A percentile compares a stretch with the other conserved stretches of the same genome.
Conservation (phyloP, 2,888 invertebrate species). For the Choreutis nemorana region DNA sequence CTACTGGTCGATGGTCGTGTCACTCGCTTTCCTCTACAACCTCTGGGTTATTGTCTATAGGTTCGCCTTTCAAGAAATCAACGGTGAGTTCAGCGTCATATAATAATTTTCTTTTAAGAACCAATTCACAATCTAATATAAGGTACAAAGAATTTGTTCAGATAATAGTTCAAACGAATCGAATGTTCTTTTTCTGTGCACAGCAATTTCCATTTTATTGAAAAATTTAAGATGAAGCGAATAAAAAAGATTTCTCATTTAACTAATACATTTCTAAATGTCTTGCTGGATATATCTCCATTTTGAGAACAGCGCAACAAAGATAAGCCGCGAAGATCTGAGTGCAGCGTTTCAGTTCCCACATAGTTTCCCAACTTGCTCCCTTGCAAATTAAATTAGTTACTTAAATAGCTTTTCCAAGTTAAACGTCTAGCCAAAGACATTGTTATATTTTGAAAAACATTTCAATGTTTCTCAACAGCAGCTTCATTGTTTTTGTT, state of each 20-base stretch:
- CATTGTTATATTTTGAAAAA: slow-evolving; percentile 33
- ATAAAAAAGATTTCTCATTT: too few relatives aligned
- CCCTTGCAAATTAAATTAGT: slow-evolving; percentile 41
- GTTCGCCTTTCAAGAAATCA: slow-evolving; percentile 98
- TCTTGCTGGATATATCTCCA: too few relatives aligned
- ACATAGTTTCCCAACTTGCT: slow-evolving; percentile 41
- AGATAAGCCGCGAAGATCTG: slow-evolving; percentile 33
- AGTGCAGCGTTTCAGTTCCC: slow-evolving; percentile 28
- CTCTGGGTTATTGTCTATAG: slow-evolving; percentile 99
- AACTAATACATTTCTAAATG: too few relatives aligned
- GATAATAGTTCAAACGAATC: too few relatives aligned
- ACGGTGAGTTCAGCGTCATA: slow-evolving; percentile 75
- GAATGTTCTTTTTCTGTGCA: too few relatives aligned
- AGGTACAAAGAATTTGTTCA: too few relatives aligned
- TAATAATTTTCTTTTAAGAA: too few relatives aligned
- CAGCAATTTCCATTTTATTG: too few relatives aligned
- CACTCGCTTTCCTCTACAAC: slow-evolving; percentile 95
- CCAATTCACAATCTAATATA: too few relatives aligned
- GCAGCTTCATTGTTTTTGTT: too few relatives aligned
- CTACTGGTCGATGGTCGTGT: slow-evolving; percentile 97
- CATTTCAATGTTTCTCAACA: slow-evolving; percentile 21
- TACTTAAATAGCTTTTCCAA: slow-evolving; percentile 42
- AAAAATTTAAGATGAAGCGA: too few relatives aligned
- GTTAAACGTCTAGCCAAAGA: slow-evolving; percentile 29
- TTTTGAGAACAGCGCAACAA: slow-evolving; percentile 35